Conservation (phyloP, 2,888 invertebrate genomes). For the Lochmaea capreae region DNA sequence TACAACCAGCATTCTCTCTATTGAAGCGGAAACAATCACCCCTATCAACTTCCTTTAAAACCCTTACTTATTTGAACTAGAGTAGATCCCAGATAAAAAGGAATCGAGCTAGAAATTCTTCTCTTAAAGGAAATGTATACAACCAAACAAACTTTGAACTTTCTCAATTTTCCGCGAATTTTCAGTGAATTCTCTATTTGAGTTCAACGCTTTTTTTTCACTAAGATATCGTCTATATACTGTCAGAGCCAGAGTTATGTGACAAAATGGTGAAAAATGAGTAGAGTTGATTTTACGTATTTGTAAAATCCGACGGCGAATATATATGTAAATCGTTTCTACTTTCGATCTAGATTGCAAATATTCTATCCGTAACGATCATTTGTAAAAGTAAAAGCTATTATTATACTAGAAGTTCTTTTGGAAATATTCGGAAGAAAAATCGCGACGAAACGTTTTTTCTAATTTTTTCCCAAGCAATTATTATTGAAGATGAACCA, state of each 20-base stretch:
- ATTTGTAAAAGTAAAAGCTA: neutral
- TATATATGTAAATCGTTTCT: conserved; percentile 7
- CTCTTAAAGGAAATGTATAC: conserved; percentile 9
- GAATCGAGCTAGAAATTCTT: conserved; percentile 3
- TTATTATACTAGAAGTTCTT: neutral
- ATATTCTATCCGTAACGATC: neutral
- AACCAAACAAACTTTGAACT: conserved; percentile 14
- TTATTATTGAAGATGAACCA: neutral
- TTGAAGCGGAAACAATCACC: conserved; percentile 1
- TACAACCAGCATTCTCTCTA: neutral
- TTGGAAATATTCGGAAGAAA: too few species aligned
- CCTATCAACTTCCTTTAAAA: conserved; percentile 3
- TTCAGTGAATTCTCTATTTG: neutral
- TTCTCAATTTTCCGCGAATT: conserved; percentile 14
- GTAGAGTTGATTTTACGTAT: neutral
- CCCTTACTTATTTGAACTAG: neutral
- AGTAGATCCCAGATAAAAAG: neutral
- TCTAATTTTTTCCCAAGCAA: neutral
- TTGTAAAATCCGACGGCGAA: conserved; percentile 1
- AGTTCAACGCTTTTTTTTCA: neutral
- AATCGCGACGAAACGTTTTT: too few species aligned
- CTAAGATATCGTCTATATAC: conserved; percentile 8
- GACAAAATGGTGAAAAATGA: neutral
- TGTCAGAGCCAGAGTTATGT: neutral
- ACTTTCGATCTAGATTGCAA: conserved; percentile 1